These are phyloP conservation scores for Sporophila hypoxantha DNA, from an alignment of 2,113 vertebrate genomes.

Conservation along the genomic window DNA sequence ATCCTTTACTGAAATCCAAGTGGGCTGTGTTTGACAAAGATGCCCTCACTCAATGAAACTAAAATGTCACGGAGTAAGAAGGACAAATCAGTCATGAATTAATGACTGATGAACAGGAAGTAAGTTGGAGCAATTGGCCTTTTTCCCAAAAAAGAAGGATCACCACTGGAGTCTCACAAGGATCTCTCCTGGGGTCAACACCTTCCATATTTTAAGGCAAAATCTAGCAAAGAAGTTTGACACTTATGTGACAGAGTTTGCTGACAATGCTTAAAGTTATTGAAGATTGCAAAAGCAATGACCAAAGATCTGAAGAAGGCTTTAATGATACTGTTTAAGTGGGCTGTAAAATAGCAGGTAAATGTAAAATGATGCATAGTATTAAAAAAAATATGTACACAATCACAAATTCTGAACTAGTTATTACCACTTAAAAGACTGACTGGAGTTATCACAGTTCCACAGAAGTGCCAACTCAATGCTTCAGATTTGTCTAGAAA, in stretches of 20 bases:
- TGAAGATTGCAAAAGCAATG: neutral
- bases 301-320: neutral
- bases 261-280: neutral
- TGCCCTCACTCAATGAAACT: neutral
- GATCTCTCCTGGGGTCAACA: neutral
- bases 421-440: neutral
- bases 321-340: neutral
- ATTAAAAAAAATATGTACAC: neutral
- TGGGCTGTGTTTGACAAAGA: neutral
- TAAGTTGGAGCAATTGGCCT: neutral
- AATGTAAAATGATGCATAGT: neutral
- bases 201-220: neutral
- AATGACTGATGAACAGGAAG: neutral
- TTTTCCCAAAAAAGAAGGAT: neutral
- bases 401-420: neutral
- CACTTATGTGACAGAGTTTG: neutral
- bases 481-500: neutral
- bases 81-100: neutral
- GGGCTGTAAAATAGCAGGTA: neutral
- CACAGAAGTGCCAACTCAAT: neutral
- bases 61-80: neutral
- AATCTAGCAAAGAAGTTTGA: neutral
- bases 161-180: neutral
- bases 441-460: neutral
- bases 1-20: neutral